A percentile compares a stretch with the other conserved stretches of the same genome.
phyloP scores from a whole-genome alignment of 2,888 invertebrate species.

The Leptinotarsa juncta region DNA sequence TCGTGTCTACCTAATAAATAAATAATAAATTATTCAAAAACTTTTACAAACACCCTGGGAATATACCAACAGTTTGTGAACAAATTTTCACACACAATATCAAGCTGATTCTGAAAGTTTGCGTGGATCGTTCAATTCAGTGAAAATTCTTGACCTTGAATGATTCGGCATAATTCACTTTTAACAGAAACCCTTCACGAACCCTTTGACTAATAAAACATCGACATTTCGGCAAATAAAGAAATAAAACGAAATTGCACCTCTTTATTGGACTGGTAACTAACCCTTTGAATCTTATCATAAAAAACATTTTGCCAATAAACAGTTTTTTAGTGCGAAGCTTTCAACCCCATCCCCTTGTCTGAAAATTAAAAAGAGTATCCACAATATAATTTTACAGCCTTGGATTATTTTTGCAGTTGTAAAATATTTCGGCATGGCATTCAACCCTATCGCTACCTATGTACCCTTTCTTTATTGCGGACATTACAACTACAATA shows the following conservation, averaged over 20 bases:
- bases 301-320: conserved; percentile 12
- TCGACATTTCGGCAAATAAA: conserved; percentile 23
- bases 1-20: too few relatives aligned
- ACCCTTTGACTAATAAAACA: background rate
- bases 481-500: conserved; percentile 12
- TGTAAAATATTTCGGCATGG: conserved; percentile 18
- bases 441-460: conserved; percentile 19
- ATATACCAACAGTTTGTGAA: too few relatives aligned
- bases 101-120: too few relatives aligned
- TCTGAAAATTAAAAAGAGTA: background rate
- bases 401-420: conserved; percentile 24
- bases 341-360: conserved; percentile 4
- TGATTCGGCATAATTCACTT: background rate
- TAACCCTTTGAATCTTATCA: conserved; percentile 12
- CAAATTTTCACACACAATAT: too few relatives aligned
- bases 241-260: conserved; percentile 23
- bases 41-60: too few relatives aligned
- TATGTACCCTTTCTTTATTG: conserved; percentile 12
- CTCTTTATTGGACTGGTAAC: conserved; percentile 10
- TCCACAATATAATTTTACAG: conserved; percentile 22
- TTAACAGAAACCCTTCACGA: background rate
- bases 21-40: too few relatives aligned
- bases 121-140: background rate
- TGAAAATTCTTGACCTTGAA: background rate
- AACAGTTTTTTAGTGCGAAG: background rate